Evolutionary conservation across 2,888 invertebrate genomes (phyloP).

Genomic region (Poecilobothrus nobilitatus): DNA sequence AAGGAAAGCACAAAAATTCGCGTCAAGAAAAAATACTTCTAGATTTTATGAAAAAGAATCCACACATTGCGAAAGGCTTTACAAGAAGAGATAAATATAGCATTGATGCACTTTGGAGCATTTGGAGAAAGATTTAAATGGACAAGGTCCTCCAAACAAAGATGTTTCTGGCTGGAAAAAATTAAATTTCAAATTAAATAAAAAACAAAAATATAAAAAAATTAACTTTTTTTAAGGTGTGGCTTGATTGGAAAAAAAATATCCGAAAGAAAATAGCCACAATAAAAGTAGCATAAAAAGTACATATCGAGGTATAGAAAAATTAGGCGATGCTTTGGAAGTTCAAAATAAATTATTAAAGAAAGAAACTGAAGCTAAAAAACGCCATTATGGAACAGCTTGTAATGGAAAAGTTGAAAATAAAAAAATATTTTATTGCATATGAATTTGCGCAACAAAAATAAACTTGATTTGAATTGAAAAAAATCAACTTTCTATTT

Average conservation of each 20-base stretch:
- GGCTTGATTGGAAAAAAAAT: neutral
- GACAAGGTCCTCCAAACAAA: too few relatives aligned
- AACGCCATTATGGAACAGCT: neutral
- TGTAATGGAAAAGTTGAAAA: too few relatives aligned
- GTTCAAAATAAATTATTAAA: neutral
- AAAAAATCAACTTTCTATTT: too few relatives aligned
- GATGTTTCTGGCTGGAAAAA: conserved; percentile 1
- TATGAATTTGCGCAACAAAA: too few relatives aligned
- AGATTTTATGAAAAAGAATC: conserved; percentile 6
- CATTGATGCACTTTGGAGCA: neutral
- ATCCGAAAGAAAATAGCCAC: neutral
- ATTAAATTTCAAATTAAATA: neutral
- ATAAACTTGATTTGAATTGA: too few relatives aligned
- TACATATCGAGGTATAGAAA: conserved; percentile 5
- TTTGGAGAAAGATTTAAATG: neutral
- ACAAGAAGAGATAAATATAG: neutral
- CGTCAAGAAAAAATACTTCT: conserved; percentile 4
- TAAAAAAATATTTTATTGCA: too few relatives aligned
- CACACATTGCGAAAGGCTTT: neutral
- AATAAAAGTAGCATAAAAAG: neutral
- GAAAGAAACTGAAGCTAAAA: neutral
- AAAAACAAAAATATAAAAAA: too few relatives aligned
- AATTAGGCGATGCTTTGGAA: neutral
- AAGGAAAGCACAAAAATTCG: conserved; percentile 3
- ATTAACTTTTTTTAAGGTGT: neutral